Base-by-base conservation (phyloP, 2,888 invertebrate species). In the Diogma glabrata region DNA sequence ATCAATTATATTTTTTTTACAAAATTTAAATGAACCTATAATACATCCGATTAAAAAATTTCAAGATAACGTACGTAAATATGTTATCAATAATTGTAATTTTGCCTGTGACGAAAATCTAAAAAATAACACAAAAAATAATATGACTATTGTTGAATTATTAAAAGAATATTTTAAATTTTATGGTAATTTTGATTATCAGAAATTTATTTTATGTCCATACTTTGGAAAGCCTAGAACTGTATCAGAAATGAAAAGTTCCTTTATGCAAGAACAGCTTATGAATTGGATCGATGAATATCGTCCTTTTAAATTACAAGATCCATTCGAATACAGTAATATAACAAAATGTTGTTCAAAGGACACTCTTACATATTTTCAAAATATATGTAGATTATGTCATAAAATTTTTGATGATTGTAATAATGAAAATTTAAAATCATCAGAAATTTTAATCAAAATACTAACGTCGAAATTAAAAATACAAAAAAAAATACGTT, bases 111-210 rank as follows among this genome's bases (percentile, higher is more conserved):
- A 57, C 54, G 43, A 47, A 8, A 40, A 14, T 5, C 3, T 47
- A 22, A 36, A 14, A 14, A 50, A 47, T 1, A 56, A 60, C 2
- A 59, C 62, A 12, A 57, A 60, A 12, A 63, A 69, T 16, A 61
- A 61, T 1, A 60, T 69, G 1, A 63, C 71, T 3, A 62, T 78
- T 1, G 62, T 73, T 0, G 72, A 79, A 16, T 64, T 87, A 0
- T 63, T 86, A 3, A 69, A 70, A 3, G 79, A 77, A 1, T 88
- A 88, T 66, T 87, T 84, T 60, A 61, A 72, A n/a, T 84, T 77
- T 61, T 87, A 82, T 62, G 60, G 71, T 0, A 60, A 63, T 3
- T 84, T 82, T 58, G 70, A 81, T 54, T 85, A 81, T 59, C 69
- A 71, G 0, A 64, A 70, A 1, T 60, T 71, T 24, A 68, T 83